A percentile compares a stretch with the other conserved stretches of the same genome.
Conservation (phyloP, 2,888 invertebrate genomes). For the Stenolophus ochropezus region DNA sequence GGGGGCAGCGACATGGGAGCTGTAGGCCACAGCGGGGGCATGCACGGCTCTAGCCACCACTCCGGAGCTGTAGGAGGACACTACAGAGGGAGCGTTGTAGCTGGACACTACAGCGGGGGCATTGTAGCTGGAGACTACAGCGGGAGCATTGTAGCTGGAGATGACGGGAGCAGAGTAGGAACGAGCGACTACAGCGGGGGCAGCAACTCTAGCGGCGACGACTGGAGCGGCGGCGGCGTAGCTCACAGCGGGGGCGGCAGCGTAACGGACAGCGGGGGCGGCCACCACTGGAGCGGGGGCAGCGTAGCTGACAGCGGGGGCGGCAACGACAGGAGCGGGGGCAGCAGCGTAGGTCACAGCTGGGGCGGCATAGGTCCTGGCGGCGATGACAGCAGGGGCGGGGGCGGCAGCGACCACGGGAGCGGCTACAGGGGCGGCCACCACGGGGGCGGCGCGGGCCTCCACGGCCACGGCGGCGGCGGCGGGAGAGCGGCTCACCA, state of each 20-base stretch:
- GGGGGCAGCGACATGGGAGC: conserved; percentile 43
- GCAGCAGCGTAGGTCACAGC: conserved; percentile 30
- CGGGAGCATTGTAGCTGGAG: background rate
- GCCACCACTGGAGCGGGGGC: conserved; percentile 14
- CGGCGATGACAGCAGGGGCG: conserved; percentile 52
- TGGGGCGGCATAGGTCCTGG: background rate
- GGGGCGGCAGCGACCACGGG: conserved; percentile 62
- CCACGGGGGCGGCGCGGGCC: conserved; percentile 64
- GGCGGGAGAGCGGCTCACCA: conserved; percentile 75
- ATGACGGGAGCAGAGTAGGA: background rate
- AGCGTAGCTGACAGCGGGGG: background rate
- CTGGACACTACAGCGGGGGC: background rate
- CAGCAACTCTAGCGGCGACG: background rate
- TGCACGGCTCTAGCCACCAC: conserved; percentile 61
- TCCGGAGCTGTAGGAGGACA: conserved; percentile 8
- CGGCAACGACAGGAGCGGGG: conserved; percentile 1
- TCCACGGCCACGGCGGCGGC: conserved; percentile 63
- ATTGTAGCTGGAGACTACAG: background rate
- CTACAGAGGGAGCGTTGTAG: conserved; percentile 52
- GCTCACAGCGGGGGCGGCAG: conserved; percentile 37
- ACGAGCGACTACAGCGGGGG: background rate
- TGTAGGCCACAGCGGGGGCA: conserved; percentile 62
- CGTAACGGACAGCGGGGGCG: background rate
- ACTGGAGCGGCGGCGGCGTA: background rate
- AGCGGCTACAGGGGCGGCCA: conserved; percentile 59